A percentile compares a stretch with the other conserved stretches of the same genome.
phyloP scores from a whole-genome alignment of 2,888 invertebrate genomes.

The Leptogaster cylindrica region DNA sequence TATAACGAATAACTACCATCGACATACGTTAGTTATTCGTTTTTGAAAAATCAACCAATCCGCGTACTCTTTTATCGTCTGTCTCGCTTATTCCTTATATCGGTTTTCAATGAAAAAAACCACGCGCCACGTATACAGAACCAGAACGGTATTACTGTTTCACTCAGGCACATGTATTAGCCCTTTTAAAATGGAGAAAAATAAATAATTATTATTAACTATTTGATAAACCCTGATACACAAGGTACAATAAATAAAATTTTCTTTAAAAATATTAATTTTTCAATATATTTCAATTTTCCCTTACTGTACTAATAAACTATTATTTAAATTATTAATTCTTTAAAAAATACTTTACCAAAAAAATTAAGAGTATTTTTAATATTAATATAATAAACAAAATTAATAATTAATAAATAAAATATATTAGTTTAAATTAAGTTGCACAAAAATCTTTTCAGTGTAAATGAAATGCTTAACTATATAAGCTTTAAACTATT shows the following conservation, averaged over 20 bases:
- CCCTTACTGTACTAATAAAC: conserved; percentile 66
- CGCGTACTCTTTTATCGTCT: too few relatives aligned
- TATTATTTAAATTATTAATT: conserved; percentile 67
- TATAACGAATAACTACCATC: too few relatives aligned
- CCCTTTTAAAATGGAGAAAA: conserved; percentile 70
- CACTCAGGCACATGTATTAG: too few relatives aligned
- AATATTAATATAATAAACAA: conserved; percentile 52
- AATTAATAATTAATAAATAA: conserved; percentile 55
- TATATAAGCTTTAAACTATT: conserved; percentile 69
- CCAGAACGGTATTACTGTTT: too few relatives aligned
- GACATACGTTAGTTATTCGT: too few relatives aligned
- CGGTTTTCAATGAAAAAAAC: too few relatives aligned
- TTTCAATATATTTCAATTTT: conserved; percentile 65
- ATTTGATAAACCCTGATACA: conserved; percentile 74
- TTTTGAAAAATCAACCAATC: too few relatives aligned
- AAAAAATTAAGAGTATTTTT: conserved; percentile 61
- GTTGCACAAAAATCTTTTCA: conserved; percentile 65
- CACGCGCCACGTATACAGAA: too few relatives aligned
- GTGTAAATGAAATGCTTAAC: conserved; percentile 72
- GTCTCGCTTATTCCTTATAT: too few relatives aligned
- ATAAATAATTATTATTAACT: conserved; percentile 58
- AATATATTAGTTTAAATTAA: conserved; percentile 58
- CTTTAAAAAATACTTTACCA: conserved; percentile 63
- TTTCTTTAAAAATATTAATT: conserved; percentile 64
- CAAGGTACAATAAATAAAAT: conserved; percentile 72